Evolutionary conservation across 1,140 invertebrate species (phyloP), one percentile per base, ranked within the genome.

Genomic region (Oscheius sp.): DNA sequence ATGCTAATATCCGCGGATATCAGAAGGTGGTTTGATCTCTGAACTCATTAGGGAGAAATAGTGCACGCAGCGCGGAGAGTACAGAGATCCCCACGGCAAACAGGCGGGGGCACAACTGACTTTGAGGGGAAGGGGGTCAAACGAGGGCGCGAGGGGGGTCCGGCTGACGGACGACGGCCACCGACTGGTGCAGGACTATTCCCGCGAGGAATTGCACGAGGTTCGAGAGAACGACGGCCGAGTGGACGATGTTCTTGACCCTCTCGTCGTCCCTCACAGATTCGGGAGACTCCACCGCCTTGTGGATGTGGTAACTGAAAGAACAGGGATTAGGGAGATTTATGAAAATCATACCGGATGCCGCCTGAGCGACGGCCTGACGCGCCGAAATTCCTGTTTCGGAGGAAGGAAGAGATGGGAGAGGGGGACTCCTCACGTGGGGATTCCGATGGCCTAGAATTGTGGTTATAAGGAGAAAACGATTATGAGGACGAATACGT

Each of bases 171-270:
- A 66, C 36, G 23, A 74, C 52, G 18, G 65, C 65, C 3, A 61
- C 23, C 3, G 72, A 65, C 31, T 78, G 77, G n/a, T 78, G 77
- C 13, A 78, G 65, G 28, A 64, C 65, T 34, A 74, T 61, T 26
- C 62, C 63, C 1, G 77, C 69, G 4, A 78, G 70, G 61, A 45
- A 52, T 46, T 79, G 77, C 38, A 75, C 77, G 2, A 78, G 55
- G 26, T 77, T 75, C 20, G 77, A 38, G 1, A 78, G 63, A 23
- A 78, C 32, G 38, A 78, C 79, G 1, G 77, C 77, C 1, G 77
- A 69, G 36, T 76, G 74, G 23, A 71, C 75, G 68, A 78, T 69
- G 55, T 76, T 46, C 42, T 76, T 75, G 36, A 29, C 55, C 23
- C 75, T 15, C 29, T 26, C 59, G 3, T 61, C 66, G 34, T 75